Percentiles rank a stretch among this genome's conserved stretches.
Evolutionary conservation across 2,113 vertebrate species (phyloP).

Genomic region (Cichladusa arquata): DNA sequence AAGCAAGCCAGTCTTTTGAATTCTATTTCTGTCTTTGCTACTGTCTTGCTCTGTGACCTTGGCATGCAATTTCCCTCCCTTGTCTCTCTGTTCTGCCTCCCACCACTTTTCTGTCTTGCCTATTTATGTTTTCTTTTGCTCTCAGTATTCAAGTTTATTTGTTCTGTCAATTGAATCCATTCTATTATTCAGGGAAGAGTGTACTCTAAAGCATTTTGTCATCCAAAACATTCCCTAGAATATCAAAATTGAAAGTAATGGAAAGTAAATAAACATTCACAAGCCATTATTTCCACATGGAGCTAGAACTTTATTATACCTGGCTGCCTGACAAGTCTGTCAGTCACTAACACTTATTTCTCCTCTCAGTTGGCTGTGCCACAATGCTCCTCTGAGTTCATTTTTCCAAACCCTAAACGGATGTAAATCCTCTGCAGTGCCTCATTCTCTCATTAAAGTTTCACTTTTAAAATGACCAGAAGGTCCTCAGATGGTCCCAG

Average conservation of each 20-base stretch:
- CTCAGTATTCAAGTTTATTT: constrained; percentile 41
- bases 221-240: constrained; percentile 5
- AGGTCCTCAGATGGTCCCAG: neutral
- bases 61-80: constrained; percentile 36
- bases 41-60: constrained; percentile 46
- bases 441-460: neutral
- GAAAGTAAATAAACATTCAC: constrained; percentile 44
- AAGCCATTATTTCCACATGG: constrained; percentile 27
- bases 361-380: neutral
- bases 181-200: neutral
- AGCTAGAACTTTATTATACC: constrained; percentile 30
- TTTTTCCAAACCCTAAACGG: neutral
- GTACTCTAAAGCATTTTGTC: constrained; percentile 29
- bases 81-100: constrained; percentile 14
- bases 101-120: constrained; percentile 36
- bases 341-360: constrained; percentile 32
- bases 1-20: neutral
- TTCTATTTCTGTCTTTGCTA: constrained; percentile 44
- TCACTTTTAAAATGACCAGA: neutral
- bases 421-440: neutral
- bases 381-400: neutral
- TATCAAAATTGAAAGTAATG: constrained; percentile 29
- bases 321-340: constrained; percentile 27
- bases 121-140: constrained; percentile 9
- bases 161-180: constrained; percentile 25